Conservation (phyloP, 2,888 invertebrate species). For the Philereme vetulata region DNA sequence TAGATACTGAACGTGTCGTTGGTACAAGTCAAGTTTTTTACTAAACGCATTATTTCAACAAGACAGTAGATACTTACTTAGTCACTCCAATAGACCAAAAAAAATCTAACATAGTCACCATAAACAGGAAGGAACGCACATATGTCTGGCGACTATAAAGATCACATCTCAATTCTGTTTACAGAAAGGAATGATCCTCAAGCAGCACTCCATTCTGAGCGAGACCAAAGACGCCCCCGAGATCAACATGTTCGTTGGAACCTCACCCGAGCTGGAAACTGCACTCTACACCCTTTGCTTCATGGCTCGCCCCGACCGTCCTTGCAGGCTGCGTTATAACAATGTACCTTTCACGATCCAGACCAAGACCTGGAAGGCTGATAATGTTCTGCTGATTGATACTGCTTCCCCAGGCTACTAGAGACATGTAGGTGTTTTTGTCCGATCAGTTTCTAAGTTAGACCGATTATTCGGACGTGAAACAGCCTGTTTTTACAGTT, state of each 20-base stretch:
- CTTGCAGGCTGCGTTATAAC: constrained; percentile 86
- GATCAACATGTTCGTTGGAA: constrained; percentile 91
- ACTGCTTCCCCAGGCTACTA: constrained; percentile 69
- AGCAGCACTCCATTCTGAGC: constrained; percentile 88
- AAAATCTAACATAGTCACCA: no score
- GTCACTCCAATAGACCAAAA: no score
- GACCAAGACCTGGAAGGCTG: constrained; percentile 68
- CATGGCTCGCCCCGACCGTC: constrained; percentile 88
- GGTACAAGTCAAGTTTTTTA: no score
- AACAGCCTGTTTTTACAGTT: background rate
- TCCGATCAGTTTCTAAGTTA: no score
- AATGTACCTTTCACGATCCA: constrained; percentile 72
- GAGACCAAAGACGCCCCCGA: constrained; percentile 90
- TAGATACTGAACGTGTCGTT: no score
- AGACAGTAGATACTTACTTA: no score
- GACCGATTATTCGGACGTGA: no score
- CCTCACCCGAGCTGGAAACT: constrained; percentile 95
- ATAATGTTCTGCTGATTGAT: constrained; percentile 69
- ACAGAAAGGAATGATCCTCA: constrained; percentile 91
- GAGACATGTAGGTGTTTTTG: constrained; percentile 8
- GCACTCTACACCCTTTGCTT: constrained; percentile 96
- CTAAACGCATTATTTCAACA: no score
- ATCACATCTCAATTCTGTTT: constrained; percentile 48
- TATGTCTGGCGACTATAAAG: no score
- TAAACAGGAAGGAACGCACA: no score